phyloP scores from a whole-genome alignment of 2,113 vertebrate genomes.

The Craseonycteris thonglongyai region DNA sequence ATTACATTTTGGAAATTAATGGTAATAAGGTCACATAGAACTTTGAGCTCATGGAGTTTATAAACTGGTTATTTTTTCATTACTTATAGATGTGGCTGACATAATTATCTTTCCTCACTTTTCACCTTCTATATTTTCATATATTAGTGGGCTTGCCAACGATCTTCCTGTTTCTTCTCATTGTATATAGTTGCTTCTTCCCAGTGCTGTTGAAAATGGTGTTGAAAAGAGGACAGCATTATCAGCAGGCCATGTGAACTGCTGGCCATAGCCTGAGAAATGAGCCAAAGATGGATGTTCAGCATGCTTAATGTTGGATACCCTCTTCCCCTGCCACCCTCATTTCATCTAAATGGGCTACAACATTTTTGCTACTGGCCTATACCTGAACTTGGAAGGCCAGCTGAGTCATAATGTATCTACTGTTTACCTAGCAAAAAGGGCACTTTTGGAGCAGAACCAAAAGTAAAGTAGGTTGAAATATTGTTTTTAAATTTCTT shows the following conservation, averaged over 20 bases:
- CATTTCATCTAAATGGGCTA: neutral
- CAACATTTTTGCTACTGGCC: slow-evolving; percentile 1
- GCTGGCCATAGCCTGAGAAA: slow-evolving; percentile 20
- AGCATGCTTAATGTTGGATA: neutral
- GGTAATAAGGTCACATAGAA: slow-evolving; percentile 49
- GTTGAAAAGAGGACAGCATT: slow-evolving; percentile 21
- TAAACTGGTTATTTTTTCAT: slow-evolving; percentile 38
- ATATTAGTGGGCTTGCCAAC: slow-evolving; percentile 19
- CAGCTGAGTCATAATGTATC: neutral
- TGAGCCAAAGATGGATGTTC: slow-evolving; percentile 1
- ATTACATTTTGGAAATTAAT: slow-evolving; percentile 71
- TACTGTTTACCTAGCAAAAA: neutral
- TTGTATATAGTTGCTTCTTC: slow-evolving; percentile 41
- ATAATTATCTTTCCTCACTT: slow-evolving; percentile 22
- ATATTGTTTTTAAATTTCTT: neutral
- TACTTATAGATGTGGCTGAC: neutral
- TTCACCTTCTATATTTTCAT: neutral
- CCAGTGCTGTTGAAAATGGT: slow-evolving; percentile 39
- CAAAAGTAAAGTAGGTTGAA: neutral
- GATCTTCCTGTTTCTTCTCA: slow-evolving; percentile 44
- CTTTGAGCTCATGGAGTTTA: slow-evolving; percentile 45
- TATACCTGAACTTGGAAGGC: neutral
- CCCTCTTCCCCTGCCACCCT: neutral
- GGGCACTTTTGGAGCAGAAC: neutral
- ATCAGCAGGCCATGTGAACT: neutral